Conservation (phyloP, 2,797 vertebrate genomes). For the Cercopithecus hamlyni region DNA sequence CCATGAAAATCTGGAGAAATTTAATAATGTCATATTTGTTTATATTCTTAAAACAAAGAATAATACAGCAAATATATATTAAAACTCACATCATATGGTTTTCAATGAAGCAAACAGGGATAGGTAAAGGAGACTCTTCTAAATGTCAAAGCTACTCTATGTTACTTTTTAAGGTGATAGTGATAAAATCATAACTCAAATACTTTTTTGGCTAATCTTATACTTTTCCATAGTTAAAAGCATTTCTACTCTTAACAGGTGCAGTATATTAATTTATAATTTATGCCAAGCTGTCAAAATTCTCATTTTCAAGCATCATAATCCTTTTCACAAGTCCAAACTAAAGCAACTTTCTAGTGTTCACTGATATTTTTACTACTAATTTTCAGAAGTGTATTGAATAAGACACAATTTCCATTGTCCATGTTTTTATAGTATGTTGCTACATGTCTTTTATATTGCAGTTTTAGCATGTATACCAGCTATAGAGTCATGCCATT, state of each 20-base stretch:
- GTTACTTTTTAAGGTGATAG: neutral
- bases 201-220: neutral
- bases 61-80: neutral
- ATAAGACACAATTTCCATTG: neutral
- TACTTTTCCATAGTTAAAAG: neutral
- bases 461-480: neutral
- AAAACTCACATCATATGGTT: neutral
- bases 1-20: neutral
- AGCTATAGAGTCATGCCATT: neutral
- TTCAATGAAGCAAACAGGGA: neutral
- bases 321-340: neutral
- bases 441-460: neutral
- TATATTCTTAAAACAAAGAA: neutral
- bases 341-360: neutral
- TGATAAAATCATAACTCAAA: neutral
- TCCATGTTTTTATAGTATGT: neutral
- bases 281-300: neutral
- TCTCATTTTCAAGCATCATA: neutral
- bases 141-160: neutral
- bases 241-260: neutral
- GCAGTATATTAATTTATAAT: neutral
- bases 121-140: neutral
- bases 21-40: neutral
- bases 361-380: neutral
- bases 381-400: neutral